Evolutionary conservation across 1,140 invertebrate genomes (phyloP), one percentile per base, ranked within the genome.

Genomic region (Drosophila subobscura): DNA sequence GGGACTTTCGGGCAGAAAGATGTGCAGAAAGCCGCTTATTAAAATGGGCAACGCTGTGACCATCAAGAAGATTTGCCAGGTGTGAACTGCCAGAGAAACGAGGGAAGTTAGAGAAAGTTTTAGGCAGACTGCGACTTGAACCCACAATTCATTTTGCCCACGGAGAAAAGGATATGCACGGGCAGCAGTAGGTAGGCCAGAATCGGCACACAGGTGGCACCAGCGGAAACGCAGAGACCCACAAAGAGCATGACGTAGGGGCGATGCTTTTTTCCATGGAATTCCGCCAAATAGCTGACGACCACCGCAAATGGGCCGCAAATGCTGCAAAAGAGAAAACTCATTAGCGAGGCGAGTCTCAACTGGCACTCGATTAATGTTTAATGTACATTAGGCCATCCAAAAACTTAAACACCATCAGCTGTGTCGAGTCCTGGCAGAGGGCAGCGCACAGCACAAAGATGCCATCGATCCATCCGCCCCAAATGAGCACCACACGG

Each of bases 1-100:
- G 14, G 96, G 96, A 84, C 95, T 96, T 86, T 97, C 96, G 0
- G 95, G 95, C 12, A 96, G 92, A 70, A 95, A 95, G n/a, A 94
- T 92, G 56, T 96, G 93, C 1, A 93, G 90, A 5, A 94, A 63
- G 0, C 94, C 94, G 4, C 94, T 94, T 1, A 95, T 64, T 0
- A 97, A 66, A 6, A 93, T 94, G 2, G 96, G 95, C 22, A 96
- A 20, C 0, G 94, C 93, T 53, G 94, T 93, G 0, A 93, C 53
- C 0, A 94, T 92, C 1, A 97, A 83, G 90, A 95, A 97, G 5
- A 97, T 91, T 52, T 96, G 94, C 96, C 96, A 97, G 94, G 95
- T 79, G 94, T 94, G 3, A 94, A 76, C 94, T 95, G 47, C 10
- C 25, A 60, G 23, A n/a, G 5, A 33, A n/a, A 20, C 1, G 12